Evolutionary conservation across 2,113 vertebrate genomes (phyloP).

Genomic region (cattle (Bos taurus)): DNA sequence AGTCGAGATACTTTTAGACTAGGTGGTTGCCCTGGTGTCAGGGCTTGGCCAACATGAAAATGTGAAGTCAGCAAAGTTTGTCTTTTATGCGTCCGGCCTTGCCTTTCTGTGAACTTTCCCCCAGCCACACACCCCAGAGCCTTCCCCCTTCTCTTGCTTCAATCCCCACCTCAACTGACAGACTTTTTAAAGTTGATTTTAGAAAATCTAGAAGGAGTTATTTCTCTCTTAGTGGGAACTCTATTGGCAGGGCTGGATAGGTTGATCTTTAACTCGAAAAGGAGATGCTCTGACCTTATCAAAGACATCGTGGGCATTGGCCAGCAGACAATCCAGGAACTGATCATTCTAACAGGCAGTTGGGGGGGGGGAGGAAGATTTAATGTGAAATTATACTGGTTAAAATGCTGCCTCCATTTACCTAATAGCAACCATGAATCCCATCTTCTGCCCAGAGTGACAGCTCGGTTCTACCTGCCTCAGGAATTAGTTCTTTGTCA

Average conservation of each 20-base stretch:
- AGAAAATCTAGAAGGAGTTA: constrained; percentile 14
- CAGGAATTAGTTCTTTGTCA: not conserved
- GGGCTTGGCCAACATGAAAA: constrained; percentile 45
- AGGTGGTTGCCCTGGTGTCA: constrained; percentile 27
- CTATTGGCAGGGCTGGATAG: not conserved
- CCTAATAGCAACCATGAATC: not conserved
- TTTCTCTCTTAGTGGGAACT: not conserved
- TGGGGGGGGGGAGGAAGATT: not conserved
- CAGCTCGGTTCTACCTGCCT: not conserved
- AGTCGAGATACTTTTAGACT: constrained; percentile 55
- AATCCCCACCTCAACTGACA: not conserved
- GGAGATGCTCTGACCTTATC: not conserved
- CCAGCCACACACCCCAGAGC: not conserved
- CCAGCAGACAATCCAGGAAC: not conserved
- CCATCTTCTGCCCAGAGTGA: not conserved
- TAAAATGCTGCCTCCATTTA: not conserved
- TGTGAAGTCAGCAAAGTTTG: constrained; percentile 52
- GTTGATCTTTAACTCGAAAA: not conserved
- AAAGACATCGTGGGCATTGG: not conserved
- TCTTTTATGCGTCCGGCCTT: constrained; percentile 14
- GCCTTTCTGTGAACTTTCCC: constrained; percentile 51
- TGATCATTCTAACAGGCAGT: not conserved
- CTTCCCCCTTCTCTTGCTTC: not conserved
- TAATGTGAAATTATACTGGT: not conserved
- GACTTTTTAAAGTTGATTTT: constrained; percentile 17